Evolutionary conservation across 2,113 vertebrate species (phyloP).

Genomic region (Sorex fumeus): DNA sequence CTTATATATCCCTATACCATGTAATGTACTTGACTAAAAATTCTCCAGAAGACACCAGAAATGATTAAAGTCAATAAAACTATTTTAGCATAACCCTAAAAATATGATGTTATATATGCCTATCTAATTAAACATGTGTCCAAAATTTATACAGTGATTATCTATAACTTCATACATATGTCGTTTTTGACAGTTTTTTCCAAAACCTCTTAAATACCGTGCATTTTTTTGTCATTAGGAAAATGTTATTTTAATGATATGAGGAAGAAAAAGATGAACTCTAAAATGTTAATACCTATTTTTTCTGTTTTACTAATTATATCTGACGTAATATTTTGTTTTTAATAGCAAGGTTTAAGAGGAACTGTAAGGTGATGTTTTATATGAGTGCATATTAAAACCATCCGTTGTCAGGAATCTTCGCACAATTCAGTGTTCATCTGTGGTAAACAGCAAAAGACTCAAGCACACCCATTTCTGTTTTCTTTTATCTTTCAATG

Average conservation of each 20-base stretch:
- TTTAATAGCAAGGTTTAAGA: not conserved
- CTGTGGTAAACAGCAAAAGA: not conserved
- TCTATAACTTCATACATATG: not conserved
- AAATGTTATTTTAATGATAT: not conserved
- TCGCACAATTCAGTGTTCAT: not conserved
- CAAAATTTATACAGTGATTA: not conserved
- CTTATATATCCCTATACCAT: not conserved
- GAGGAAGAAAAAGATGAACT: not conserved
- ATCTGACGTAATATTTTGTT: not conserved
- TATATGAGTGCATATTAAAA: not conserved
- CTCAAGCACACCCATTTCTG: not conserved
- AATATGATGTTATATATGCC: not conserved
- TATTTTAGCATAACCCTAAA: not conserved
- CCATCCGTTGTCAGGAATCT: constrained; percentile 21
- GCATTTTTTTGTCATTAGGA: not conserved
- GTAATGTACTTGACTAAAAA: not conserved
- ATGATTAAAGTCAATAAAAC: not conserved
- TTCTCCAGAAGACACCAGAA: not conserved
- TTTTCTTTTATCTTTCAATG: not conserved
- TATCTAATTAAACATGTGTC: not conserved
- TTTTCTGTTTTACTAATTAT: not conserved
- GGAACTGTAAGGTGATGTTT: not conserved
- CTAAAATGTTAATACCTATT: not conserved
- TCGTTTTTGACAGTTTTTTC: not conserved
- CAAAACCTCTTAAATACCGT: not conserved